phyloP scores from a whole-genome alignment of 2,113 vertebrate species.

The Lophochroa leadbeateri region DNA sequence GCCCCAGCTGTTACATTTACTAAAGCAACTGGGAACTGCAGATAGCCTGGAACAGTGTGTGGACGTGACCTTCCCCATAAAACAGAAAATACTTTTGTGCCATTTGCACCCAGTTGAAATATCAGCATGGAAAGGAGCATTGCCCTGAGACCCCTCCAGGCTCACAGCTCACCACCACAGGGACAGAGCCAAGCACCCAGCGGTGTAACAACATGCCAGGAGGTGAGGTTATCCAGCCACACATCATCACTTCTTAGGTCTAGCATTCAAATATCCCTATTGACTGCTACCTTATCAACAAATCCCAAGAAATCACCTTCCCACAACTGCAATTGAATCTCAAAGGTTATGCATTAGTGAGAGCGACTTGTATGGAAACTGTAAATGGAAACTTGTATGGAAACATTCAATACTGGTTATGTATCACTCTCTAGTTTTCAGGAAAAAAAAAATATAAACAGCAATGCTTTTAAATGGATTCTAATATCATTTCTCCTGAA shows the following conservation, averaged over 20 bases:
- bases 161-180: neutral
- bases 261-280: neutral
- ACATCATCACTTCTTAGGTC: neutral
- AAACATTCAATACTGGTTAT: neutral
- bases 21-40: neutral
- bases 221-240: neutral
- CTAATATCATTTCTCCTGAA: neutral
- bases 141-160: accelerated
- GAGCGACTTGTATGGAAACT: neutral
- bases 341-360: neutral
- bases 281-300: neutral
- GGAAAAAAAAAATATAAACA: neutral
- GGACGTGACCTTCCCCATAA: neutral
- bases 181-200: accelerated
- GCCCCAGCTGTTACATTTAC: neutral
- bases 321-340: neutral
- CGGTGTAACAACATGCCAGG: accelerated
- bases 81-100: neutral
- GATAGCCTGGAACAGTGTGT: neutral
- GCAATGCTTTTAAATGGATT: neutral
- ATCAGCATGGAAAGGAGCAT: neutral
- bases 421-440: neutral
- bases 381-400: neutral
- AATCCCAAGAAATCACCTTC: neutral
- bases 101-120: neutral